Evolutionary conservation across 2,113 vertebrate species (phyloP), one percentile per base, ranked within the genome.

Genomic region (Melanerpes aurifrons): DNA sequence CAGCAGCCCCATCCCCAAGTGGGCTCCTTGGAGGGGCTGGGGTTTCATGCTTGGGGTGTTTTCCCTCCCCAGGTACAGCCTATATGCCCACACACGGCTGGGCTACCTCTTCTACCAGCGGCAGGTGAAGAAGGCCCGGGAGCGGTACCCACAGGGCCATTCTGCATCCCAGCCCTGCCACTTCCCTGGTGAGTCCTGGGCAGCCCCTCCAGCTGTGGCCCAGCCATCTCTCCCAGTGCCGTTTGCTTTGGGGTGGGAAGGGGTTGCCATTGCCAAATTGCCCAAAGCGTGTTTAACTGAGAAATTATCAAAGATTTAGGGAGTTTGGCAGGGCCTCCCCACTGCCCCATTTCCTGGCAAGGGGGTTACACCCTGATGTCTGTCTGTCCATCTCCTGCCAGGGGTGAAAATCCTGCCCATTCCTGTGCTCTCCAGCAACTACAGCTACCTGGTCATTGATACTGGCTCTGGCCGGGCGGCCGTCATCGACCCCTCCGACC

Each of bases 371-470:
- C 25, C 48, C 4, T 61, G 53, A 80, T 72, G 29, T 79, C 69
- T 64, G 7, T 77, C 48, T 16, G 3, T 86, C 17, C 29, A 15
- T 37, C 25, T n/a, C 16, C 13, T 12, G 12, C 29, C 95, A 99
- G 99, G 98, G 70, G 95, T 99, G 90, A 99, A 99, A 97, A 99
- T 99, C 87, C 98, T 99, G 92, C 99, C 99, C 63, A 98, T 99
- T 89, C 98, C 99, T 0, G 98, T 99, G 25, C 97, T 99, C 43
- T 98, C 98, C 13, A 99, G 99, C 97, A 99, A 99, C 98, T 99
- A 99, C 97, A 99, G 99, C 98, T 99, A 99, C 96, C 98, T 99
- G 63, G 92, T 99, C 63, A 98, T 99, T 0, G 99, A 99, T 97
- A 99, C 98, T 17, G 95, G 93, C 62, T 98, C 98, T 3, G 89